Evolutionary conservation across 2,888 invertebrate genomes (phyloP).

Genomic region (Scaptomyza parva): DNA sequence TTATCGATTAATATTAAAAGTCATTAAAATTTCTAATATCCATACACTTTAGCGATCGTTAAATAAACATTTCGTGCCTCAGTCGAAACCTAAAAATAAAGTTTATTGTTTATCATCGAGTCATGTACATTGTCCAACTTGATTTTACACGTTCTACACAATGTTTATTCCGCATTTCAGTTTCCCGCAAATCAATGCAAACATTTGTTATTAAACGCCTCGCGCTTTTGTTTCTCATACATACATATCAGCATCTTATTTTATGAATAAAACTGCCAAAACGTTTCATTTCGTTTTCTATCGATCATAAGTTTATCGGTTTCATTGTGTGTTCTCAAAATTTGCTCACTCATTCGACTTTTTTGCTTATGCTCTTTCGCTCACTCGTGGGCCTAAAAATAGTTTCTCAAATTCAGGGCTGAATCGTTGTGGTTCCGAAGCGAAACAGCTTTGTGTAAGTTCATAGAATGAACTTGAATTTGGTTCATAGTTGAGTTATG

Average conservation of each 20-base stretch:
- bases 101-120: conserved; percentile 63
- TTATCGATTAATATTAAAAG: conserved; percentile 64
- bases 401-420: conserved; percentile 51
- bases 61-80: conserved; percentile 65
- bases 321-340: conserved; percentile 28
- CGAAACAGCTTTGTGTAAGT: conserved; percentile 1
- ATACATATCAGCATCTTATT: conserved; percentile 37
- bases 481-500: too few species aligned
- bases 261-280: conserved; percentile 66
- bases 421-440: conserved; percentile 17
- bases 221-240: conserved; percentile 13
- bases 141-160: conserved; percentile 49
- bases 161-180: conserved; percentile 47
- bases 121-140: conserved; percentile 58
- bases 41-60: conserved; percentile 67
- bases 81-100: conserved; percentile 43
- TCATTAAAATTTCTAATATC: conserved; percentile 65
- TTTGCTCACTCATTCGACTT: conserved; percentile 30
- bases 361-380: conserved; percentile 8
- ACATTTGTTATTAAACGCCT: conserved; percentile 37
- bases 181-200: conserved; percentile 28
- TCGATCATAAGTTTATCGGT: conserved; percentile 74
- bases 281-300: conserved; percentile 44
- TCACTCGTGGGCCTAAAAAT: conserved; percentile 24
- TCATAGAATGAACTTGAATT: neutral